These are phyloP conservation scores for Monomorium pharaonis DNA, from an alignment of 1,140 invertebrate species.

Conservation along the genomic window DNA sequence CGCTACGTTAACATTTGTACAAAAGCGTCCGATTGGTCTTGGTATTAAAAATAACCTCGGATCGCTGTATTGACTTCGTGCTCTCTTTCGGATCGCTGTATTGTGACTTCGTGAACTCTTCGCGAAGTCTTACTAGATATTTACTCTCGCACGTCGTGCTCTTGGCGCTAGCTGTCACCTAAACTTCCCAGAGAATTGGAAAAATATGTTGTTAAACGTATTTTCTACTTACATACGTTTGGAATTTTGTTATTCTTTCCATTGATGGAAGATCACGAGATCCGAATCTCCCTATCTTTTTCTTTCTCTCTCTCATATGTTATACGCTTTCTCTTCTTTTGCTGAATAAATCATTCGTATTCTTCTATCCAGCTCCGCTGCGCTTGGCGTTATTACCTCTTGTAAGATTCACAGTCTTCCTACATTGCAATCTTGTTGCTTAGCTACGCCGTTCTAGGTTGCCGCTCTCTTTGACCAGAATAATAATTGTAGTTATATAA, in stretches of 20 bases:
- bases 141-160: conserved; percentile 71
- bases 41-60: conserved; percentile 86
- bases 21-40: conserved; percentile 85
- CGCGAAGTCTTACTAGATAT: conserved; percentile 59
- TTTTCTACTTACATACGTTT: conserved; percentile 78
- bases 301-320: background rate
- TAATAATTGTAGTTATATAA: conserved; percentile 61
- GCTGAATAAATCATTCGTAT: conserved; percentile 35
- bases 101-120: conserved; percentile 68
- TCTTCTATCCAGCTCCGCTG: conserved; percentile 1
- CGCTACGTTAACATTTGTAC: conserved; percentile 72
- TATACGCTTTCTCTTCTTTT: background rate
- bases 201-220: conserved; percentile 80
- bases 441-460: background rate
- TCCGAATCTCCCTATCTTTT: conserved; percentile 44
- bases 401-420: conserved; percentile 29
- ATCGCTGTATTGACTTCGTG: conserved; percentile 74
- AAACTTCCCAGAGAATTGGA: conserved; percentile 80
- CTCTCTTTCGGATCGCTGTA: conserved; percentile 11
- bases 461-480: conserved; percentile 54
- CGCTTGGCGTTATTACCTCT: conserved; percentile 1
- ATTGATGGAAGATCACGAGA: conserved; percentile 80
- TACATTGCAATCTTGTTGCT: conserved; percentile 28
- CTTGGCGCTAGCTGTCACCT: conserved; percentile 72
- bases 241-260: conserved; percentile 78